Evolutionary conservation across 2,888 invertebrate species (phyloP), one percentile per base, ranked within the genome.

Genomic region (Mythimna pallens): DNA sequence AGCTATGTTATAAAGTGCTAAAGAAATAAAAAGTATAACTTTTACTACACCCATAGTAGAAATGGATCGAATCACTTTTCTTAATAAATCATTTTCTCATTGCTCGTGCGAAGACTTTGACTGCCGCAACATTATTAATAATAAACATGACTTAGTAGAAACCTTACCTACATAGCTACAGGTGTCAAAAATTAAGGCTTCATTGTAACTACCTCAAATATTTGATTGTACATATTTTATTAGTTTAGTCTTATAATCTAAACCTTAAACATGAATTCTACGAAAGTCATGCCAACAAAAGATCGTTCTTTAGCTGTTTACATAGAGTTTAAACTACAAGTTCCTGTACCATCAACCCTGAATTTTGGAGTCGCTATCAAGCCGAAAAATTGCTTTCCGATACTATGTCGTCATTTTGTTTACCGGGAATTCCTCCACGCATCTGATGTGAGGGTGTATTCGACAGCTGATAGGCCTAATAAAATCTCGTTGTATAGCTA

Each of bases 381-480:
- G 55, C 55, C 50, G 30, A 52, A 47, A 74, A 71, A 81, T 71
- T 66, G 55, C 10, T 70, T 75, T 76, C 25, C 73, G 57, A 69
- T 72, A 54, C 22, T 25, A 25, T 70, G 71, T 70, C 17, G 59
- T 59, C 47, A 76, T 55, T 40, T 65, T 67, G 47, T 72, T 57
- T 61, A 68, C 64, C 54, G 64, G 70, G 70, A 81, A 76, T 82
- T 82, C 75, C 62, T 74, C 47, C 77, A 80, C 64, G 74, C 69
- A 69, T 71, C 52, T 80, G 66, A 81, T 77, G 76, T 73, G 54
- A 76, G 73, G 67, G 54, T 68, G 76, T 78, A 78, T 78, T 80
- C 76, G 82, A 80, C 86, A 86, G 86, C 86, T 86, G 85, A 83
- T 85, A 85, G 75, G 72, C 67, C 64, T 77, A 85, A 76, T 82